These are phyloP conservation scores for Atrichornis clamosus DNA, from an alignment of 2,113 vertebrate species.

Conservation along the genomic window DNA sequence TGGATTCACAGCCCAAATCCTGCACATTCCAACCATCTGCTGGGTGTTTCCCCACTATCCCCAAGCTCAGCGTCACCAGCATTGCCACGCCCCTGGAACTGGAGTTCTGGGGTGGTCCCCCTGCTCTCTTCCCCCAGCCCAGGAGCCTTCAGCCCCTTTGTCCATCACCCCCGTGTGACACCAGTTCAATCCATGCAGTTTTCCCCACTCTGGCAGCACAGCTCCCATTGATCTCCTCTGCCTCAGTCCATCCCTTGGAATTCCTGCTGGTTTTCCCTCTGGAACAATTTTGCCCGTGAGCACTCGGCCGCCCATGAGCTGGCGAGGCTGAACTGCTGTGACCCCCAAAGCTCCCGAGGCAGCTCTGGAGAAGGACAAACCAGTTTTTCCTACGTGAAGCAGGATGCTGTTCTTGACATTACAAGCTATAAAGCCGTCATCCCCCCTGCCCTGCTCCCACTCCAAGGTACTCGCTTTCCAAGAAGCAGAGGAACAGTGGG, in stretches of 20 bases:
- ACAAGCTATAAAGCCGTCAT: not conserved
- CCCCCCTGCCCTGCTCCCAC: not conserved
- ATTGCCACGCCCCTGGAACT: not conserved
- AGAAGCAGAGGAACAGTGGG: not conserved
- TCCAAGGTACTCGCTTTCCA: not conserved
- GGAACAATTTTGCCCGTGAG: not conserved
- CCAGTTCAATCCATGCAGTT: not conserved
- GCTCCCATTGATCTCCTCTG: not conserved
- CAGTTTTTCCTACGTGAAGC: not conserved
- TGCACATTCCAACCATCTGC: not conserved
- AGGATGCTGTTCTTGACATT: not conserved
- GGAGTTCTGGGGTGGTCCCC: not conserved
- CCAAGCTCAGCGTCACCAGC: not conserved
- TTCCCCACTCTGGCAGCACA: not conserved
- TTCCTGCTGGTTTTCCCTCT: not conserved
- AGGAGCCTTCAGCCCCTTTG: not conserved
- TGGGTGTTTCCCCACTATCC: not conserved
- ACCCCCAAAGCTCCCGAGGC: not conserved
- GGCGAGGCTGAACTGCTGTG: not conserved
- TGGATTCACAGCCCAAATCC: not conserved
- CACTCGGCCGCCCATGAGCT: not conserved
- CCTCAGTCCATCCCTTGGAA: not conserved
- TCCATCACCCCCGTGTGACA: not conserved
- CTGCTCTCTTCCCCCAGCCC: not conserved
- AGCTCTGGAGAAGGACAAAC: not conserved